Conservation (phyloP, 2,113 vertebrate genomes). For the Rhea pennata region DNA sequence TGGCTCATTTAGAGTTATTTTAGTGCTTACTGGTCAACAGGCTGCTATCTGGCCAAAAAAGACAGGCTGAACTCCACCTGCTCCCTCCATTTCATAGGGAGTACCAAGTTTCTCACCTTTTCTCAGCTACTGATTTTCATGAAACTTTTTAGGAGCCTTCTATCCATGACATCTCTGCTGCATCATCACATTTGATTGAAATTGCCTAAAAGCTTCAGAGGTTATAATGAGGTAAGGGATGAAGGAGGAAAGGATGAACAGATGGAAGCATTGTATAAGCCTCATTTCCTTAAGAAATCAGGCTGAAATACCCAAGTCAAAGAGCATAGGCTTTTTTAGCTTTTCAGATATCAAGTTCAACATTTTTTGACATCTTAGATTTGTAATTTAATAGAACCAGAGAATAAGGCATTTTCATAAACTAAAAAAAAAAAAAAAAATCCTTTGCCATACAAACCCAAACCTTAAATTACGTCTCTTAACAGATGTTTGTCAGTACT, state of each 20-base stretch:
- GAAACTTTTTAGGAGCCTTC: not conserved
- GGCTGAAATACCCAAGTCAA: not conserved
- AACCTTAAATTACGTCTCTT: not conserved
- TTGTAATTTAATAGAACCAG: not conserved
- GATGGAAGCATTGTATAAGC: not conserved
- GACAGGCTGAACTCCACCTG: not conserved
- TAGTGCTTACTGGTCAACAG: rapidly evolving
- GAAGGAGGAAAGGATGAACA: not conserved
- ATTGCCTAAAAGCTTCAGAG: not conserved
- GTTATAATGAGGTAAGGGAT: not conserved
- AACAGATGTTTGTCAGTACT: not conserved
- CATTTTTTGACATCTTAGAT: not conserved
- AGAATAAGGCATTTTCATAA: not conserved
- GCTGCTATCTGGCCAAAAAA: not conserved
- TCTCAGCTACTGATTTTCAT: not conserved
- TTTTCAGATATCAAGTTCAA: not conserved
- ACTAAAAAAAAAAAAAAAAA: not conserved
- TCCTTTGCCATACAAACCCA: not conserved
- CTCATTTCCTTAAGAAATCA: not conserved
- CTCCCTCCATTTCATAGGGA: not conserved
- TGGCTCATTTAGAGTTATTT: not conserved
- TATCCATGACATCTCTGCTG: not conserved
- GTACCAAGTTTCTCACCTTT: not conserved
- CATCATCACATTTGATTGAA: not conserved
- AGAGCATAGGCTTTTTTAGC: not conserved